These are phyloP conservation scores for Halocaridina rubra DNA, from an alignment of 2,888 invertebrate genomes.

Conservation along the genomic window DNA sequence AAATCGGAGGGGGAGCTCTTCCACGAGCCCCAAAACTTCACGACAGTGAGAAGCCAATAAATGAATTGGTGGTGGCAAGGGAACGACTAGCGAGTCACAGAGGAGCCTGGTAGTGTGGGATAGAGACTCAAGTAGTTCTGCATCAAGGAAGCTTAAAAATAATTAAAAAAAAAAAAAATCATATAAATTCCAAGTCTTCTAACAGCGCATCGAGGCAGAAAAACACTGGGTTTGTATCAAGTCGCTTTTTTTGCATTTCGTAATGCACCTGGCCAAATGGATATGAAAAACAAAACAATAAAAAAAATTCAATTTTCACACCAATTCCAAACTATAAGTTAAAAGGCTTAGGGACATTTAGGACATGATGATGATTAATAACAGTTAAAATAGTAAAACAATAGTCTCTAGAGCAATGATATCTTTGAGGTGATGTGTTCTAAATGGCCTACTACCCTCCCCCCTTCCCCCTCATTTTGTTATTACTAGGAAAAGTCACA, in stretches of 20 bases:
- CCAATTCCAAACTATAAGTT: conserved; percentile 37
- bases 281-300: background rate
- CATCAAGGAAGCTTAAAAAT: conserved; percentile 20
- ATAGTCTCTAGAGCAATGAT: conserved; percentile 52
- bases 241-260: background rate
- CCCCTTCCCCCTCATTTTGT: conserved; percentile 26
- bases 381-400: conserved; percentile 47
- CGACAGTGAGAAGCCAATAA: background rate
- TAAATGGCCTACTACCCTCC: conserved; percentile 38
- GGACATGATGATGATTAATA: conserved; percentile 29
- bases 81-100: conserved; percentile 44
- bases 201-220: background rate
- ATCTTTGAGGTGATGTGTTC: conserved; percentile 58
- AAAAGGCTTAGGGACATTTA: conserved; percentile 36
- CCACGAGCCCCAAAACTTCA: background rate
- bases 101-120: conserved; percentile 22
- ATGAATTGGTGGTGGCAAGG: conserved; percentile 4
- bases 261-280: background rate
- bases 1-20: background rate
- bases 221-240: background rate
- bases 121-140: conserved; percentile 20
- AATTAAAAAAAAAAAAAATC: too few species aligned
- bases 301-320: conserved; percentile 10
- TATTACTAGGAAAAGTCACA: conserved; percentile 39
- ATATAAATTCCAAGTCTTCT: background rate